phyloP scores from a whole-genome alignment of 2,113 vertebrate genomes.

The Hydropotes inermis region DNA sequence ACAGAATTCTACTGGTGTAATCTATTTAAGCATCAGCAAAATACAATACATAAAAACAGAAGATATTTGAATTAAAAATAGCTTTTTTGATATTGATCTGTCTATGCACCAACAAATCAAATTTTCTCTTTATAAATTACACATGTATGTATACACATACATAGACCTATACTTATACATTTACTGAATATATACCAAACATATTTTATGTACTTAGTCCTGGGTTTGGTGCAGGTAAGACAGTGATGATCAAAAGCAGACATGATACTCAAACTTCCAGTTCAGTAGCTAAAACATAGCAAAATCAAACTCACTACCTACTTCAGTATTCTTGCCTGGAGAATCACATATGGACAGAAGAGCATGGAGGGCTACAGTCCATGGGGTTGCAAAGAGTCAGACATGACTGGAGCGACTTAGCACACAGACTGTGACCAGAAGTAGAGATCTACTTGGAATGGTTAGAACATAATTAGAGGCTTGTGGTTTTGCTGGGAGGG shows the following conservation, averaged over 20 bases:
- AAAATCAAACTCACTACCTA: background rate
- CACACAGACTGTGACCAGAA: background rate
- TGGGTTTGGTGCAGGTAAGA: background rate
- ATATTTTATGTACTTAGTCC: background rate
- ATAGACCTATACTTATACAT: background rate
- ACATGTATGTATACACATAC: background rate
- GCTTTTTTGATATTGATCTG: background rate
- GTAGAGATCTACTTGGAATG: no score
- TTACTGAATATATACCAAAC: background rate
- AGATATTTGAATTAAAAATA: background rate
- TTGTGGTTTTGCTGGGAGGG: background rate
- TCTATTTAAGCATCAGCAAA: background rate
- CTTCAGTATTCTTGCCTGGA: background rate
- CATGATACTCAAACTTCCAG: background rate
- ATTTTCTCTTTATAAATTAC: constrained; percentile 15
- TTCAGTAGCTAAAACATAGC: background rate
- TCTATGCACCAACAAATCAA: background rate
- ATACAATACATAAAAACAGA: constrained; percentile 11
- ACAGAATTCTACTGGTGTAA: background rate
- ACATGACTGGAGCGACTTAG: background rate
- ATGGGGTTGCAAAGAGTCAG: background rate
- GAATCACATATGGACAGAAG: background rate
- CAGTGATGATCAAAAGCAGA: background rate
- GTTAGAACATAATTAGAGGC: background rate
- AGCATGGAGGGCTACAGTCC: background rate